Percentiles rank a stretch among this genome's conserved stretches.
phyloP scores from a whole-genome alignment of 1,140 invertebrate genomes.

The Palaemon carinicauda region DNA sequence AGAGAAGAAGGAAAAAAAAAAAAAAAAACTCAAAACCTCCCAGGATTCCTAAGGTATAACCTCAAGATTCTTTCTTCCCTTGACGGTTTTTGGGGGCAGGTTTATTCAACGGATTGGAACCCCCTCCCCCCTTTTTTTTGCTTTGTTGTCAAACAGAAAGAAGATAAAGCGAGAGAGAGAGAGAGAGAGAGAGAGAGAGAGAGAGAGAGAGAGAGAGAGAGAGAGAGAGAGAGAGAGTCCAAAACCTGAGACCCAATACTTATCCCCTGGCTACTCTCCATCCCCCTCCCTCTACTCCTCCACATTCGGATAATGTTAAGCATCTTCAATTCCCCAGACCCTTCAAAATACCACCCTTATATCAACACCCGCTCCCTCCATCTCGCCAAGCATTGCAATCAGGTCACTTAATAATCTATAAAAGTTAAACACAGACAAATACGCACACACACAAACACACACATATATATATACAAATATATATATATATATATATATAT shows the following conservation, averaged over 20 bases:
- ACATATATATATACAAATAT: neutral
- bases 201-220: neutral
- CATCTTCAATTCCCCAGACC: neutral
- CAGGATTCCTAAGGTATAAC: too few relatives aligned
- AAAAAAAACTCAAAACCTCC: too few relatives aligned
- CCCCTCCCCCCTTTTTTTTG: conserved; percentile 6
- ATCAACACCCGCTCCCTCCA: neutral
- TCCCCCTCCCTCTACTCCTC: neutral
- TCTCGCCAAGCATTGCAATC: too few relatives aligned
- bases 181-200: neutral
- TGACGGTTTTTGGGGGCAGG: conserved; percentile 7
- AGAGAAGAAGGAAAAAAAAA: too few relatives aligned
- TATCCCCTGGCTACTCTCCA: neutral
- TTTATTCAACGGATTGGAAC: conserved; percentile 23
- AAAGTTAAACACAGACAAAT: neutral
- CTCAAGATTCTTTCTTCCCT: neutral
- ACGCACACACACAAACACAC: neutral
- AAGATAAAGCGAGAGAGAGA: neutral
- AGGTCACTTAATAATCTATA: neutral
- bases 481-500: conserved; percentile 18
- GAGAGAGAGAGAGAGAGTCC: neutral
- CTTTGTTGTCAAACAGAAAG: conserved; percentile 37
- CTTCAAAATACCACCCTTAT: neutral
- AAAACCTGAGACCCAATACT: neutral
- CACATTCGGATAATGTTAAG: neutral